phyloP scores from a whole-genome alignment of 2,888 invertebrate species.

The Catocala sponsa region DNA sequence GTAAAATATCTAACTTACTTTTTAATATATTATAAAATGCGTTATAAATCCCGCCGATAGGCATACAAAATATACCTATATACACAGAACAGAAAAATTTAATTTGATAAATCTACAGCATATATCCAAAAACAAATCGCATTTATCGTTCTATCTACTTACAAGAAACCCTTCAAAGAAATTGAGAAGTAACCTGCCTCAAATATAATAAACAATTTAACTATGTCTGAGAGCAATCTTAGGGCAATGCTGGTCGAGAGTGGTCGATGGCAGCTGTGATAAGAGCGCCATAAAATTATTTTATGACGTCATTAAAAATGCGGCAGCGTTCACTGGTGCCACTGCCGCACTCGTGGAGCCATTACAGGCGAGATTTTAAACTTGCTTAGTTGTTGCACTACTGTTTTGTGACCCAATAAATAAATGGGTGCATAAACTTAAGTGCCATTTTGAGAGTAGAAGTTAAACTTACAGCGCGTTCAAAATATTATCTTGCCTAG shows the following conservation, averaged over 20 bases:
- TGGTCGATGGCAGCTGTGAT: conserved; percentile 51
- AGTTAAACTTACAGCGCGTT: no score
- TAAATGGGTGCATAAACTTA: conserved; percentile 15
- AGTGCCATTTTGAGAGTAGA: conserved; percentile 6
- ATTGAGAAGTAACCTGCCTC: background rate
- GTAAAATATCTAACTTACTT: no score
- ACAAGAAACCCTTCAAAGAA: no score
- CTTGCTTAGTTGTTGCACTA: conserved; percentile 20
- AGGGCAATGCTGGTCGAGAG: conserved; percentile 11
- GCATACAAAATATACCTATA: no score
- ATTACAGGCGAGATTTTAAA: conserved; percentile 24
- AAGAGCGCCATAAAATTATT: conserved; percentile 57
- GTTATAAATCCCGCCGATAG: no score
- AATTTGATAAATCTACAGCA: no score
- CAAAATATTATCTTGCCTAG: no score
- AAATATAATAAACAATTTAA: conserved; percentile 18
- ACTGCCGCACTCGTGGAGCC: conserved; percentile 4
- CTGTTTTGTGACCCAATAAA: conserved; percentile 19
- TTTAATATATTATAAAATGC: no score
- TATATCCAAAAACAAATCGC: no score
- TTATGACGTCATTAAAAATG: conserved; percentile 56
- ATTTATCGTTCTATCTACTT: no score
- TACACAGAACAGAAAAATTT: no score
- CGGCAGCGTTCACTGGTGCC: conserved; percentile 11
- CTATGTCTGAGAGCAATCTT: conserved; percentile 16